Evolutionary conservation across 2,797 vertebrate species (phyloP).

Genomic region (Hydrocynus forskahlii): DNA sequence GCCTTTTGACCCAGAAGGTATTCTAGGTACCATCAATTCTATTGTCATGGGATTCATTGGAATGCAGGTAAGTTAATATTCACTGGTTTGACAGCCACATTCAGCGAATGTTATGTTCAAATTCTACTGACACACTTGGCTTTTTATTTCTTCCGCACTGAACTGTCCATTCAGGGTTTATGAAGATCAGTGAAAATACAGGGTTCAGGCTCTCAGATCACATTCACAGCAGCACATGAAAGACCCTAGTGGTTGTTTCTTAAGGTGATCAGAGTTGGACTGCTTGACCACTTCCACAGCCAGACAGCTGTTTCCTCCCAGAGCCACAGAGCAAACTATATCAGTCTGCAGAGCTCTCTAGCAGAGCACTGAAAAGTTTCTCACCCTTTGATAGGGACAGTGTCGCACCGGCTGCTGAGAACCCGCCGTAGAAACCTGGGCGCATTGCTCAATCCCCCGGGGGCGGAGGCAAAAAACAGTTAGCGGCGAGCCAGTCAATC

Average conservation of each 20-base stretch:
- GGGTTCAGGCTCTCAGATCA: background rate
- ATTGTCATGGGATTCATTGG: slow-evolving; percentile 82
- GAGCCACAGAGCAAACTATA: slow-evolving; percentile 51
- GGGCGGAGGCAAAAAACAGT: slow-evolving; percentile 66
- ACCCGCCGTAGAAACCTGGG: slow-evolving; percentile 67
- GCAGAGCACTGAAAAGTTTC: slow-evolving; percentile 45
- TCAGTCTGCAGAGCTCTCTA: slow-evolving; percentile 55
- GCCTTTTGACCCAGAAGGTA: slow-evolving; percentile 82
- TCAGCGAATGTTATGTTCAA: background rate
- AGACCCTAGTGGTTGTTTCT: slow-evolving; percentile 29
- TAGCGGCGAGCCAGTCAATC: slow-evolving; percentile 76
- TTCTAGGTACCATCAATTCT: slow-evolving; percentile 80
- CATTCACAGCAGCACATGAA: slow-evolving; percentile 25
- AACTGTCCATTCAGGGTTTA: background rate
- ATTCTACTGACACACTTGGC: background rate
- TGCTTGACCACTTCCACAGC: slow-evolving; percentile 39
- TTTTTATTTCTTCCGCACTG: background rate
- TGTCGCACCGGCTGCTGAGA: slow-evolving; percentile 70
- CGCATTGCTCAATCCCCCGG: slow-evolving; percentile 76
- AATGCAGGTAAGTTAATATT: slow-evolving; percentile 79
- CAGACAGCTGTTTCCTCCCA: slow-evolving; percentile 71
- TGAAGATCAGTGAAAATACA: background rate
- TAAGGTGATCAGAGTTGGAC: slow-evolving; percentile 33
- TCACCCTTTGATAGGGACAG: slow-evolving; percentile 58
- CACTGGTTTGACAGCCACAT: background rate